These are phyloP conservation scores for Mustela lutreola DNA, from an alignment of 2,113 vertebrate genomes.

Conservation along the genomic window DNA sequence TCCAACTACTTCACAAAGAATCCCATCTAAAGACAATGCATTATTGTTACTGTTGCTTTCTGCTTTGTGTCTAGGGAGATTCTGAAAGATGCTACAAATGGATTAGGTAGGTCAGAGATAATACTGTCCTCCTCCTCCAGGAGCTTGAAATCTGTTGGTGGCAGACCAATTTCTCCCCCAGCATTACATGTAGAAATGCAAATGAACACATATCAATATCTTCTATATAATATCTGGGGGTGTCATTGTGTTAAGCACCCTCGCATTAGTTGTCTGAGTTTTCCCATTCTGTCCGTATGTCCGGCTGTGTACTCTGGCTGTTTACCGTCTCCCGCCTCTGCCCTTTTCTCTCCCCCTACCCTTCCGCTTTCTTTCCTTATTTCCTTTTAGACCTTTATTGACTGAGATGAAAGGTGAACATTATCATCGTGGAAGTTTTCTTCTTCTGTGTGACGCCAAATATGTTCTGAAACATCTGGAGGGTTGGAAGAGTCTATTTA, in stretches of 20 bases:
- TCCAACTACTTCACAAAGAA: slow-evolving; percentile 43
- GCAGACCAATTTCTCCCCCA: neutral
- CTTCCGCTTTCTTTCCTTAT: fast-evolving
- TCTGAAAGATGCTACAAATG: slow-evolving; percentile 46
- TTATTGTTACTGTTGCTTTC: slow-evolving; percentile 50
- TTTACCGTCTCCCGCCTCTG: neutral
- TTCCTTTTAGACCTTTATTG: neutral
- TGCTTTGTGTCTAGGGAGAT: slow-evolving; percentile 29
- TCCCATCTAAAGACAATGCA: slow-evolving; percentile 18
- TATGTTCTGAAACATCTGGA: neutral
- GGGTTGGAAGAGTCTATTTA: neutral
- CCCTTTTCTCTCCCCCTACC: neutral
- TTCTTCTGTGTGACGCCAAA: neutral
- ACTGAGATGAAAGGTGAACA: slow-evolving; percentile 4
- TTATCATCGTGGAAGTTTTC: neutral
- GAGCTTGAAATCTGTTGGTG: neutral
- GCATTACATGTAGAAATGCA: neutral
- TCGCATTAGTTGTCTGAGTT: neutral
- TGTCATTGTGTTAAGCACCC: neutral
- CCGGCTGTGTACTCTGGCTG: neutral
- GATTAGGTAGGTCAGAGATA: neutral
- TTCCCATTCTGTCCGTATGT: neutral
- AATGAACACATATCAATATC: neutral
- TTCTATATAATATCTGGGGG: neutral
- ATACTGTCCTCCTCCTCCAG: neutral